These are phyloP conservation scores for Tribolium madens DNA, from an alignment of 1,140 invertebrate species.

Conservation along the genomic window DNA sequence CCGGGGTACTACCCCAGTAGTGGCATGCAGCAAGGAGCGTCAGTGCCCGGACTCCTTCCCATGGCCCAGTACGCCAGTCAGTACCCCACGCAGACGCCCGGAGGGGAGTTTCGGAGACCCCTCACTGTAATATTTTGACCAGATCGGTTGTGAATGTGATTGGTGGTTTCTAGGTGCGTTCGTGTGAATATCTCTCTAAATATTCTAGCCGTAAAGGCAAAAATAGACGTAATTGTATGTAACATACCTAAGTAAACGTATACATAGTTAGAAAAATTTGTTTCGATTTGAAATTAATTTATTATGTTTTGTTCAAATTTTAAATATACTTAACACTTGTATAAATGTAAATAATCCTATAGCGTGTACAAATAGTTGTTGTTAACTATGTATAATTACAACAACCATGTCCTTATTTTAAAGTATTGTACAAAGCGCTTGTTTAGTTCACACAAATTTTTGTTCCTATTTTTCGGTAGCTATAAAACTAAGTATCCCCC, in stretches of 20 bases:
- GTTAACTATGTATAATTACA: slow-evolving; percentile 41
- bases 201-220: slow-evolving; percentile 3
- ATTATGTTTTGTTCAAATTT: slow-evolving; percentile 21
- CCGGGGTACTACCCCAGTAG: slow-evolving; percentile 73
- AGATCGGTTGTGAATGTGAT: slow-evolving; percentile 68
- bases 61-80: slow-evolving; percentile 76
- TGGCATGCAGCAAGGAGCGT: slow-evolving; percentile 66
- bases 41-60: slow-evolving; percentile 70
- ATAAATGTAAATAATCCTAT: slow-evolving; percentile 35
- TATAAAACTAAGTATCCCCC: slow-evolving; percentile 44
- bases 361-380: slow-evolving; percentile 41
- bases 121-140: slow-evolving; percentile 91
- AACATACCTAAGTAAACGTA: slow-evolving; percentile 10
- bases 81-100: slow-evolving; percentile 66
- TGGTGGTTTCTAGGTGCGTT: slow-evolving; percentile 18
- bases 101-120: slow-evolving; percentile 81
- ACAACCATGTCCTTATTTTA: not conserved
- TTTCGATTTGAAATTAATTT: slow-evolving; percentile 36
- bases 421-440: slow-evolving; percentile 39
- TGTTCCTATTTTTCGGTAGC: slow-evolving; percentile 53
- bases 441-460: slow-evolving; percentile 45
- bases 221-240: slow-evolving; percentile 31
- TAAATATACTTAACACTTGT: slow-evolving; percentile 22
- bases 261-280: slow-evolving; percentile 32
- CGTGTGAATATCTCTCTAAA: slow-evolving; percentile 13